phyloP scores from a whole-genome alignment of 2,888 invertebrate species.

The Rhagophthalmus giganteus region DNA sequence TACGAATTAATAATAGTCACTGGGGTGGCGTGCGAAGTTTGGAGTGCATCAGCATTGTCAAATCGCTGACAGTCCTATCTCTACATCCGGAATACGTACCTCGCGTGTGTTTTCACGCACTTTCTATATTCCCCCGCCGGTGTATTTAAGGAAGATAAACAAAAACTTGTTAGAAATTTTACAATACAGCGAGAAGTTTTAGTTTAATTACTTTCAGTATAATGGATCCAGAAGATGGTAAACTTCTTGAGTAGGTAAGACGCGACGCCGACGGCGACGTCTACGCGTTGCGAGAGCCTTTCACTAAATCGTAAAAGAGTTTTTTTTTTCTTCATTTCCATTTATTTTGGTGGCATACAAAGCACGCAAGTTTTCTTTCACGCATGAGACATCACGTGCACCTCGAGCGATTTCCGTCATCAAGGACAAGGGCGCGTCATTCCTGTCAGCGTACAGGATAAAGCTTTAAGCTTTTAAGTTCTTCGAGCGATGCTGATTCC shows the following conservation, averaged over 20 bases:
- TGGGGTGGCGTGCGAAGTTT: slow-evolving; percentile 19
- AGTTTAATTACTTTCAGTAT: too few species aligned
- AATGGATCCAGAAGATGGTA: too few species aligned
- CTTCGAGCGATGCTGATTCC: slow-evolving; percentile 24
- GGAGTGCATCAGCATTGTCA: slow-evolving; percentile 25
- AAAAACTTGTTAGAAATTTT: background rate
- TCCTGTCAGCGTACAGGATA: slow-evolving; percentile 21
- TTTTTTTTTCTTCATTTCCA: background rate
- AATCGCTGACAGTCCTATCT: slow-evolving; percentile 26
- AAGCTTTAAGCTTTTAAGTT: slow-evolving; percentile 31
- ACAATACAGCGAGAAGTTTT: too few species aligned
- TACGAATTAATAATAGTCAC: slow-evolving; percentile 24
- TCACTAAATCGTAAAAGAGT: background rate
- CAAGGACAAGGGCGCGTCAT: slow-evolving; percentile 31
- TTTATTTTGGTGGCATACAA: slow-evolving; percentile 7
- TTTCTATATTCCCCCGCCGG: slow-evolving; percentile 7
- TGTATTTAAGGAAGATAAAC: background rate
- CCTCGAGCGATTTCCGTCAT: slow-evolving; percentile 26
- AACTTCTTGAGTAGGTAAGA: too few species aligned
- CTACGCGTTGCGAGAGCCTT: background rate
- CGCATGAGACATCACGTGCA: slow-evolving; percentile 26
- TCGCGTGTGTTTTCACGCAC: slow-evolving; percentile 19
- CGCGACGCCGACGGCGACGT: background rate
- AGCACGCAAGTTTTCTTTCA: slow-evolving; percentile 21
- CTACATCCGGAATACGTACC: slow-evolving; percentile 15